phyloP scores from a whole-genome alignment of 2,797 vertebrate species.

The Chloroceryle amazona region DNA sequence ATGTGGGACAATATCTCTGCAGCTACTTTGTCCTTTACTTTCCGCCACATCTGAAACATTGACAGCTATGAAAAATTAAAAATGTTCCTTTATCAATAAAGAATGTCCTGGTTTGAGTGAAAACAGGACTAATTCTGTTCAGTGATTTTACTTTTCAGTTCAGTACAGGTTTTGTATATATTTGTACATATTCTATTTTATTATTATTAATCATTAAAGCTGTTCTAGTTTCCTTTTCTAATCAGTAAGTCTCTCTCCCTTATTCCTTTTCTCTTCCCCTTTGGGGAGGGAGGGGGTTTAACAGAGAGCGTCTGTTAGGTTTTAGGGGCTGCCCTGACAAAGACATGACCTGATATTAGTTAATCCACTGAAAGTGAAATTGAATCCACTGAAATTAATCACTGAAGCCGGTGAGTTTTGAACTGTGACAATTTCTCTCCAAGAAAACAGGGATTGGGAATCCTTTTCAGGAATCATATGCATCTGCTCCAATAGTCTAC shows the following conservation, averaged over 20 bases:
- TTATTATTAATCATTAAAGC: too few relatives aligned
- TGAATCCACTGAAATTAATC: not conserved
- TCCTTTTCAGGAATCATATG: not conserved
- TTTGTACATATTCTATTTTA: too few relatives aligned
- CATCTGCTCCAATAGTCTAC: not conserved
- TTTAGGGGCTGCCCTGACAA: too few relatives aligned
- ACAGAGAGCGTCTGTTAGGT: too few relatives aligned
- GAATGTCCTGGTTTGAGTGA: too few relatives aligned
- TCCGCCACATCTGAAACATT: not conserved
- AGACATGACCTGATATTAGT: not conserved
- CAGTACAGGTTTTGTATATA: too few relatives aligned
- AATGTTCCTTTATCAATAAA: not conserved
- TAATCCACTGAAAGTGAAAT: not conserved
- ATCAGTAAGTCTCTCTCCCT: too few relatives aligned
- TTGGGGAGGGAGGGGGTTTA: too few relatives aligned
- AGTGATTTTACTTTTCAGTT: too few relatives aligned
- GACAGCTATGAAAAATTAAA: not conserved
- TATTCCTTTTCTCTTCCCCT: too few relatives aligned
- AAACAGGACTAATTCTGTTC: too few relatives aligned
- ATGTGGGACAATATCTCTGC: not conserved
- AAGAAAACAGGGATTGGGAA: not conserved
- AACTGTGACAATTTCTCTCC: not conserved
- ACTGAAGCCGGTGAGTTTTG: not conserved
- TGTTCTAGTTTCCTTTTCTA: too few relatives aligned
- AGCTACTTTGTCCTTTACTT: not conserved